These are phyloP conservation scores for Fistularia tabacaria DNA, from an alignment of 2,797 vertebrate genomes.

Conservation along the genomic window DNA sequence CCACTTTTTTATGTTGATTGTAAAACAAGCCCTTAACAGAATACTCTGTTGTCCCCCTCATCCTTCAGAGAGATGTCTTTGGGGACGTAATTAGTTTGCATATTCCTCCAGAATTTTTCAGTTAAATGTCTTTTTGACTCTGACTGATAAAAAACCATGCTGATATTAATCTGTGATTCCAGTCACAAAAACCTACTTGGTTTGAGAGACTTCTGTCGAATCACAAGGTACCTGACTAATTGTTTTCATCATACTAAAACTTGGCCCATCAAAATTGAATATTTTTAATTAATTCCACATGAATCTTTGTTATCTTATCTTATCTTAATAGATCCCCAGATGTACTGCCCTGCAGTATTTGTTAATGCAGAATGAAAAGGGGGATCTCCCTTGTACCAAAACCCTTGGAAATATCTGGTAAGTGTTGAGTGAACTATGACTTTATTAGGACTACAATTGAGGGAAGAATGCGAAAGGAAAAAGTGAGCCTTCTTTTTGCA, in stretches of 20 bases:
- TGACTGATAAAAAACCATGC: no score
- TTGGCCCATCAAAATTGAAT: constrained; percentile 52
- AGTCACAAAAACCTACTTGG: constrained; percentile 7
- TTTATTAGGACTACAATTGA: constrained; percentile 40
- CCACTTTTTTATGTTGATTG: no score
- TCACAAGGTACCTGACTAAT: constrained; percentile 43
- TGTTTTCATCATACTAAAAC: constrained; percentile 55
- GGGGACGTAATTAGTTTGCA: no score
- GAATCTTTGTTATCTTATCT: constrained; percentile 21
- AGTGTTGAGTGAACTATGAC: constrained; percentile 29
- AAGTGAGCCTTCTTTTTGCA: constrained; percentile 11
- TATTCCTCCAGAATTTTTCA: no score
- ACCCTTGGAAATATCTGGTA: constrained; percentile 27
- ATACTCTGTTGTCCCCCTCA: no score
- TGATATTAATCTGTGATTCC: no score
- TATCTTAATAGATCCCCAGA: constrained; percentile 22
- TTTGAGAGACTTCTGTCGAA: constrained; percentile 57
- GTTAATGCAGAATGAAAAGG: background rate
- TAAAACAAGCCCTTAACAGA: no score
- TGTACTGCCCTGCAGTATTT: constrained; percentile 7
- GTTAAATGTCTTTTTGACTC: no score
- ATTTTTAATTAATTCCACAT: constrained; percentile 65
- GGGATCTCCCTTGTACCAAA: constrained; percentile 5
- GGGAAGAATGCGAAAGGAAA: constrained; percentile 12
- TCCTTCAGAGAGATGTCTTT: no score